phyloP scores from a whole-genome alignment of 2,113 vertebrate species.

The Pomatorhinus ruficollis region DNA sequence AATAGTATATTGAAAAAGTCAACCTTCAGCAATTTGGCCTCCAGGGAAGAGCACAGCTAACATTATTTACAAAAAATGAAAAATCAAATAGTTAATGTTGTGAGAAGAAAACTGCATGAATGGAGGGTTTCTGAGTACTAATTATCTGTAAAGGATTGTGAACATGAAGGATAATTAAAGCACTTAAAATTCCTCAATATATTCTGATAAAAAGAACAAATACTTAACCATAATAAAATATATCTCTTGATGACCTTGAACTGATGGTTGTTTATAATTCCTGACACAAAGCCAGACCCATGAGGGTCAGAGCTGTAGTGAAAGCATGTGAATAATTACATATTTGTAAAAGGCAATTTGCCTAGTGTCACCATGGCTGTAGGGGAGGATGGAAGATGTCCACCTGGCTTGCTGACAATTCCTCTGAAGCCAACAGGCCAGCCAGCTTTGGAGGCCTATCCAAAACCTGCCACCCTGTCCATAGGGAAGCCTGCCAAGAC shows the following conservation, averaged over 20 bases:
- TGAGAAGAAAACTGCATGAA: constrained; percentile 22
- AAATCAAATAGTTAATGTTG: constrained; percentile 55
- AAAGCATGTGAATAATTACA: neutral
- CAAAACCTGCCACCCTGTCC: constrained; percentile 3
- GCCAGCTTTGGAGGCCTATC: neutral
- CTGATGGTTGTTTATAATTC: neutral
- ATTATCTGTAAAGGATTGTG: constrained; percentile 20
- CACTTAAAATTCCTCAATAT: neutral
- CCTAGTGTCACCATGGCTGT: neutral
- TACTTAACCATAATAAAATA: neutral
- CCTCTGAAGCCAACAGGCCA: neutral
- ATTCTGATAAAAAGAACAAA: constrained; percentile 11
- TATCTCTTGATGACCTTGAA: constrained; percentile 5
- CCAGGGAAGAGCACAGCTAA: constrained; percentile 15
- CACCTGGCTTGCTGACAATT: neutral
- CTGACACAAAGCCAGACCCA: neutral
- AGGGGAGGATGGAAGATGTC: neutral
- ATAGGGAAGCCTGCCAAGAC: neutral
- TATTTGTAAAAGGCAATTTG: neutral
- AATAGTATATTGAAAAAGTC: neutral
- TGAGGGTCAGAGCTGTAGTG: neutral
- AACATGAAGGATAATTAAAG: neutral
- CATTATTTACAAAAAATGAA: constrained; percentile 58
- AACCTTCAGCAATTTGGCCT: neutral
- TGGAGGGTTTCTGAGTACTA: neutral